Percentiles rank a stretch among this genome's conserved stretches.
Evolutionary conservation across 2,113 vertebrate species (phyloP).

Genomic region (Petrocephalus zakoni): DNA sequence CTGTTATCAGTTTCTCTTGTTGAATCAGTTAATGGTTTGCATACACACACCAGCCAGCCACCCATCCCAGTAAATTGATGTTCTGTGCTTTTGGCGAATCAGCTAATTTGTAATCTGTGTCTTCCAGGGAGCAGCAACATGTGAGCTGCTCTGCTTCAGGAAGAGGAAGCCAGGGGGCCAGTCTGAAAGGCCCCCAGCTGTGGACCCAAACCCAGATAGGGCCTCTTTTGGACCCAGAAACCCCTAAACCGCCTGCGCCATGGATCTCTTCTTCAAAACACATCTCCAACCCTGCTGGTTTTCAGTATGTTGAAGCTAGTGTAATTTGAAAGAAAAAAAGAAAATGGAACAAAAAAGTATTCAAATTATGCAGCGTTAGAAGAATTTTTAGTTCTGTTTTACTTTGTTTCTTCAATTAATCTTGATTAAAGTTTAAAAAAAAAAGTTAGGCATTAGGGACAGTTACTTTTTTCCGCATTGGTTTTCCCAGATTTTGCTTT

Average conservation of each 20-base stretch:
- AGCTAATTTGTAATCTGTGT: slow-evolving; percentile 24
- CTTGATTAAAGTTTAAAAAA: slow-evolving; percentile 71
- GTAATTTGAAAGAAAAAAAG: slow-evolving; percentile 38
- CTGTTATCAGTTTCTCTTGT: neutral
- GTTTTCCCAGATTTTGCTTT: slow-evolving; percentile 70
- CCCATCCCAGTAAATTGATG: neutral
- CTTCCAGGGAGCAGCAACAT: slow-evolving; percentile 84
- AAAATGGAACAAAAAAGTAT: slow-evolving; percentile 40
- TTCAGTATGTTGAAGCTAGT: slow-evolving; percentile 48
- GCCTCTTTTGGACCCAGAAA: slow-evolving; percentile 57
- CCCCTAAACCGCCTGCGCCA: slow-evolving; percentile 64
- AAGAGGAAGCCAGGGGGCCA: slow-evolving; percentile 60
- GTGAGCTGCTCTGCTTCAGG: slow-evolving; percentile 72
- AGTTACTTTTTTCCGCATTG: slow-evolving; percentile 54
- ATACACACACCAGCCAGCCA: neutral
- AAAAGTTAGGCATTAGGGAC: slow-evolving; percentile 66
- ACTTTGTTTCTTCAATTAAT: slow-evolving; percentile 74
- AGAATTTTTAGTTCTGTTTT: slow-evolving; percentile 74
- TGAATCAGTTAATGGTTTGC: neutral
- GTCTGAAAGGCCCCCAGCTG: slow-evolving; percentile 51
- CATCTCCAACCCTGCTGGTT: slow-evolving; percentile 66
- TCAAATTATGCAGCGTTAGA: slow-evolving; percentile 68
- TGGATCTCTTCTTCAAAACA: slow-evolving; percentile 68
- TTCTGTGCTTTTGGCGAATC: neutral
- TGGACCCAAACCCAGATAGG: neutral